Evolutionary conservation across 2,113 vertebrate species (phyloP).

Genomic region (Diadophis punctatus): DNA sequence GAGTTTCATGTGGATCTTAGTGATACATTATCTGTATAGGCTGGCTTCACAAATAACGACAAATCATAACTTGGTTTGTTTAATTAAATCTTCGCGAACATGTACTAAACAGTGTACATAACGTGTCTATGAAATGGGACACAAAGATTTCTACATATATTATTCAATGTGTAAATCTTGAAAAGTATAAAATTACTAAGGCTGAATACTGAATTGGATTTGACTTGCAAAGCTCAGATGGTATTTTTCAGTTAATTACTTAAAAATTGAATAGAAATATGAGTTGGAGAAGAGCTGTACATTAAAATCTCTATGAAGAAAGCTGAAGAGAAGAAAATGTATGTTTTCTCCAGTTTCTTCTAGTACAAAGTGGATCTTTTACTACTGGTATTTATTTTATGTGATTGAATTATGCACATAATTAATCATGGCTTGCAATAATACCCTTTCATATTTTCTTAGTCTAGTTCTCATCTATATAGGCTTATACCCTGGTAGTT

Average conservation of each 20-base stretch:
- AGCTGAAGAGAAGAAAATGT: not conserved
- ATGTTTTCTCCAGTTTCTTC: not conserved
- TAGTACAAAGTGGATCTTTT: not conserved
- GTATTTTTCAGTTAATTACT: not conserved
- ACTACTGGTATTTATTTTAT: not conserved
- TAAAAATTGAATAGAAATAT: not conserved
- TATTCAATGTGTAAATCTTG: not conserved
- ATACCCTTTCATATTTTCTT: not conserved
- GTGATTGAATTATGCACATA: not conserved
- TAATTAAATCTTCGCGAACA: not conserved
- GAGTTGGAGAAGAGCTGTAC: not conserved
- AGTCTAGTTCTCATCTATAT: not conserved
- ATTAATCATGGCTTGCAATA: not conserved
- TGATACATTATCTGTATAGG: not conserved
- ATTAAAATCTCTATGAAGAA: not conserved
- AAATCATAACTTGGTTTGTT: not conserved
- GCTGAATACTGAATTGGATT: not conserved
- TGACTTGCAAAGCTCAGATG: not conserved
- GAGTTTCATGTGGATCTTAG: not conserved
- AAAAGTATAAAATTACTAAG: not conserved
- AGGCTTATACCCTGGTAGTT: not conserved
- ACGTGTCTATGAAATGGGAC: not conserved
- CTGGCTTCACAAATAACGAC: not conserved
- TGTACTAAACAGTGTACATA: not conserved
- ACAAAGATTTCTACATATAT: not conserved